Conservation (phyloP, 53 echinoderm and acorn worm species). For the Temnopleurus reevesii region DNA sequence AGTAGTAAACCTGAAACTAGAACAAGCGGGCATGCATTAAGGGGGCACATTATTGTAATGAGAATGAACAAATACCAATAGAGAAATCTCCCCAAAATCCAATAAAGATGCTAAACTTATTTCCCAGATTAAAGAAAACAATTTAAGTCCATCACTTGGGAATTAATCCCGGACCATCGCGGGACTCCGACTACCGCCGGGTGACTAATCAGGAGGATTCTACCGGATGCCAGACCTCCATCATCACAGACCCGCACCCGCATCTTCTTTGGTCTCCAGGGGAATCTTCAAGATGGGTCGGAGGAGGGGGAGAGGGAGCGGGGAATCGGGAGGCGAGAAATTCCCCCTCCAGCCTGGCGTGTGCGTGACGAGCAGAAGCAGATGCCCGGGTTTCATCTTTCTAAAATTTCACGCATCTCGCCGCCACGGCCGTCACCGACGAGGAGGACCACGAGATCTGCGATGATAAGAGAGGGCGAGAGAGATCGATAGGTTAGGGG, state of each 20-base stretch:
- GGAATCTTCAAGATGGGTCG: slow-evolving; percentile 46
- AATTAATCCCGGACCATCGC: slow-evolving; percentile 34
- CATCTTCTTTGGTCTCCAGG: slow-evolving; percentile 12
- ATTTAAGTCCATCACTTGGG: slow-evolving; percentile 5
- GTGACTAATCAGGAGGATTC: slow-evolving; percentile 51
- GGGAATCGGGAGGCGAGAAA: slow-evolving; percentile 26
- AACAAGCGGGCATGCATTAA: neutral
- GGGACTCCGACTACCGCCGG: slow-evolving; percentile 32
- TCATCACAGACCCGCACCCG: slow-evolving; percentile 49
- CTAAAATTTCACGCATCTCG: slow-evolving; percentile 38
- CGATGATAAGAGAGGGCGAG: no score
- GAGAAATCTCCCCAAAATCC: neutral
- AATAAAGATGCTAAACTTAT: slow-evolving; percentile 23
- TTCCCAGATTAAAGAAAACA: slow-evolving; percentile 17
- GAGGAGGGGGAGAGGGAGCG: neutral
- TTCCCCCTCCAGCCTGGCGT: slow-evolving; percentile 41
- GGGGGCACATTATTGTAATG: slow-evolving; percentile 12
- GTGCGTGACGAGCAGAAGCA: slow-evolving; percentile 25
- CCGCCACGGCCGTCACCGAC: neutral
- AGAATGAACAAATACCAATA: neutral
- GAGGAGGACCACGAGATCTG: neutral
- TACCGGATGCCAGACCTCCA: slow-evolving; percentile 49
- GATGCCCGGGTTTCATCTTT: slow-evolving; percentile 39
- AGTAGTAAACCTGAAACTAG: neutral
- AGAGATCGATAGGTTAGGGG: no score